Percentiles rank a stretch among this genome's conserved stretches.
These are phyloP conservation scores for Temnothorax curvispinosus DNA, from an alignment of 1,140 invertebrate species.

Conservation along the genomic window DNA sequence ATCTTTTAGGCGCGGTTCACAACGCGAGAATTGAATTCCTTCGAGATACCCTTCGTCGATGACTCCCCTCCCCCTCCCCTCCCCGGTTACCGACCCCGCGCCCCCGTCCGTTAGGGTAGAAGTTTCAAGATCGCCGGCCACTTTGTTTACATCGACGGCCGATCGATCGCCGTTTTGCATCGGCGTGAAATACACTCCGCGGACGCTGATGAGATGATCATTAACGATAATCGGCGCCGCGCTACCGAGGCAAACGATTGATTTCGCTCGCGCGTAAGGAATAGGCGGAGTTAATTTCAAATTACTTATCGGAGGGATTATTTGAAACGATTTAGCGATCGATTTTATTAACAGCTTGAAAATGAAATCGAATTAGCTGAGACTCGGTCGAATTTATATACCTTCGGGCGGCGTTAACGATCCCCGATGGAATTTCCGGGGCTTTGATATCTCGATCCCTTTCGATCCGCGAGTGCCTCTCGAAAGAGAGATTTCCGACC, in stretches of 20 bases:
- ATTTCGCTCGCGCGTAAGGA: neutral
- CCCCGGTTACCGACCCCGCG: neutral
- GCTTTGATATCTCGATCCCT: neutral
- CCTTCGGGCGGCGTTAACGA: neutral
- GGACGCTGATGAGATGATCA: constrained; percentile 34
- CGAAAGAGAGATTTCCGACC: constrained; percentile 30
- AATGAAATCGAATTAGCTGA: neutral
- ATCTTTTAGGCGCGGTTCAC: constrained; percentile 73
- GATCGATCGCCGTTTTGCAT: constrained; percentile 14
- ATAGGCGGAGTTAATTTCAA: neutral
- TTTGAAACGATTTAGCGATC: neutral
- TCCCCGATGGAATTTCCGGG: neutral
- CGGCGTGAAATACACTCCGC: constrained; percentile 15
- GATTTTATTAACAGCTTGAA: neutral
- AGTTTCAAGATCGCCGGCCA: neutral
- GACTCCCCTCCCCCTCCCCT: neutral
- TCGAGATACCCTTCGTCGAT: constrained; percentile 46
- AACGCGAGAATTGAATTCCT: constrained; percentile 36
- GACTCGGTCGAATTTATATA: neutral
- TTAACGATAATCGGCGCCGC: constrained; percentile 37
- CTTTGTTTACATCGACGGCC: constrained; percentile 36
- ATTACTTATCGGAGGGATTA: neutral
- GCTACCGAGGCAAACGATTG: constrained; percentile 14
- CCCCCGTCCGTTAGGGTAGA: neutral
- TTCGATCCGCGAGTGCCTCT: constrained; percentile 38